Conservation (phyloP, 2,113 vertebrate species). For the Epinephelus cyanopodus region DNA sequence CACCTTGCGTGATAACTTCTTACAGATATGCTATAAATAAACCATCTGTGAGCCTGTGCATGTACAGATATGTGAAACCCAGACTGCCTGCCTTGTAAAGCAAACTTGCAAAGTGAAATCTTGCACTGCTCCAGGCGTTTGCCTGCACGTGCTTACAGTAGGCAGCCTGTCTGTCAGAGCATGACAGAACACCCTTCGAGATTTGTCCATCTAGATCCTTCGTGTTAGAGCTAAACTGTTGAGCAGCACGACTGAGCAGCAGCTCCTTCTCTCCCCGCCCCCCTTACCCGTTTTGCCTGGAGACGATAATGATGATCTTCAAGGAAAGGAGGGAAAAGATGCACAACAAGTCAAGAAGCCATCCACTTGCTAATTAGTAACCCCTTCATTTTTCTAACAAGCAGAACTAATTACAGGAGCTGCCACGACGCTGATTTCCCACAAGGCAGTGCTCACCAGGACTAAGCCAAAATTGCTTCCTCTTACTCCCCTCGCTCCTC, state of each 20-base stretch:
- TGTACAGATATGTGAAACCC: constrained; percentile 6
- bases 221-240: constrained; percentile 52
- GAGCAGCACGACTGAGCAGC: constrained; percentile 48
- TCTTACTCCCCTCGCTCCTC: constrained; percentile 34
- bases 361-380: constrained; percentile 85
- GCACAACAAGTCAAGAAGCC: constrained; percentile 82
- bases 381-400: constrained; percentile 85
- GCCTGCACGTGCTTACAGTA: constrained; percentile 58
- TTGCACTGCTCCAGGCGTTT: constrained; percentile 55
- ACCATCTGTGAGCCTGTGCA: neutral
- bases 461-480: constrained; percentile 71
- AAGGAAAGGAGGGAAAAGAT: constrained; percentile 70
- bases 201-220: constrained; percentile 67
- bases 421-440: constrained; percentile 83
- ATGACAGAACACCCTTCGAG: constrained; percentile 67
- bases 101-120: constrained; percentile 54
- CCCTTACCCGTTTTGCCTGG: constrained; percentile 45
- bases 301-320: constrained; percentile 80
- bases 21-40: neutral
- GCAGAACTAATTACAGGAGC: constrained; percentile 87
- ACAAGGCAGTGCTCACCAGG: constrained; percentile 76
- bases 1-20: neutral
- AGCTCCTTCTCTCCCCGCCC: neutral
- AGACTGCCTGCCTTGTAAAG: constrained; percentile 24
- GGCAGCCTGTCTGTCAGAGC: constrained; percentile 69